A percentile compares a stretch with the other conserved stretches of the same genome.
These are phyloP conservation scores for Cygnus buccinator DNA, from an alignment of 2,113 vertebrate genomes.

Conservation along the genomic window DNA sequence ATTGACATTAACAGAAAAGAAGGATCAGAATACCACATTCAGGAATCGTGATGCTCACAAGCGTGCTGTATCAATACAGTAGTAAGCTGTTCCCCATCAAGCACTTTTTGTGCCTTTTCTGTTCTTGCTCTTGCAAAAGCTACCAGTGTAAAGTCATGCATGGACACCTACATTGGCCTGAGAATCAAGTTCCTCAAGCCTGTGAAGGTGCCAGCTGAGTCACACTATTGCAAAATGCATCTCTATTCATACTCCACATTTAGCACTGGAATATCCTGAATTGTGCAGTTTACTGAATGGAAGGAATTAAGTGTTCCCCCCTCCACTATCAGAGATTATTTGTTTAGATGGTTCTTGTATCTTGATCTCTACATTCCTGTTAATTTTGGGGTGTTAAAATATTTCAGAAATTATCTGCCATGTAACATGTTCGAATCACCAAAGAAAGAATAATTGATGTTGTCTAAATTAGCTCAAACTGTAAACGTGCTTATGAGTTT, in stretches of 20 bases:
- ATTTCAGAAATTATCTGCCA: not conserved
- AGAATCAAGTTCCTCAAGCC: not conserved
- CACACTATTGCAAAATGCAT: not conserved
- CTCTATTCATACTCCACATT: not conserved
- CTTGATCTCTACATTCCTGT: not conserved
- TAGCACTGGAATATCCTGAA: not conserved
- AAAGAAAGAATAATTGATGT: not conserved
- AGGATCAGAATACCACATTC: not conserved
- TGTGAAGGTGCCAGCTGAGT: not conserved
- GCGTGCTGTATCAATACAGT: rapidly evolving
- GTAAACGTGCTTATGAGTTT: not conserved
- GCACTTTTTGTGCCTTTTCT: not conserved
- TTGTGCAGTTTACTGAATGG: not conserved
- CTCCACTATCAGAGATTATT: not conserved
- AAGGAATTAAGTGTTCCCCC: not conserved
- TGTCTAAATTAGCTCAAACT: not conserved
- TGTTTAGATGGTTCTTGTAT: not conserved
- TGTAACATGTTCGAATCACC: not conserved
- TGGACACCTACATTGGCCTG: rapidly evolving
- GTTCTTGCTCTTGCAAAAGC: rapidly evolving
- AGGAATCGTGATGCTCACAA: not conserved
- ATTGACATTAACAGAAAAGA: not conserved
- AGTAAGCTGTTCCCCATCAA: not conserved
- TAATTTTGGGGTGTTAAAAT: not conserved
- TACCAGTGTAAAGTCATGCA: too few species aligned